Base-by-base conservation (phyloP, 1,140 invertebrate species). In the Drosophila mauritiana region DNA sequence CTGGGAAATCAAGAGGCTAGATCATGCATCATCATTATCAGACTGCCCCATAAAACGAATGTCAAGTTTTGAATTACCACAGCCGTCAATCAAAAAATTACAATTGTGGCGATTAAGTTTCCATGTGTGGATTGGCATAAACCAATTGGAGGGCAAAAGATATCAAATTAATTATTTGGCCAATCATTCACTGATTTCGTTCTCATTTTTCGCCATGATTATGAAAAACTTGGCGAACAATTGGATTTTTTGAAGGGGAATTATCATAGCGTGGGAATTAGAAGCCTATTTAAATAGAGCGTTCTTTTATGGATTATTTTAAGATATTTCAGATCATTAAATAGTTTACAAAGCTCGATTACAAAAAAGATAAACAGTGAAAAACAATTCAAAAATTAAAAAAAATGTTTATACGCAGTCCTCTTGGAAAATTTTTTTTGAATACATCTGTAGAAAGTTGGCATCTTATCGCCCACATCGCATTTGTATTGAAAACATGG, bases 21-120 rank as follows among this genome's bases (percentile, higher is more conserved):
- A 64, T 49, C 59, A 68, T 68, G 64, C 59, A 51, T 64, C 64
- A 53, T 68, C 64, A 84, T 76, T 73, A 84, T 84, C 64, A 72
- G 67, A 84, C 70, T 84, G 77, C 55, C 64, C 65, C 57, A 84
- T 85, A 84, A 84, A 84, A 73, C 58, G 67, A 63, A 77, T 85
- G 81, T 85, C 75, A 83, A 75, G 62, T 76, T 54, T 85, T 64
- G 20, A 68, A 64, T 86, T 86, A 88, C 83, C 68, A 40, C 37
- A 49, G 79, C 83, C 76, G 83, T 86, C 83, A 86, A 86, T 86
- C 82, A 88, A 69, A 62, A 57, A 34, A 27, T 46, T 64, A 84
- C 65, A 84, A 67, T 64, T 78, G 79, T 31, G 36, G 46, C 49
- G 67, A 42, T 65, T 52, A 43, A 36, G 61, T 68, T 68, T 65